These are phyloP conservation scores for Drosophila rubida DNA, from an alignment of 2,888 invertebrate genomes.

Conservation along the genomic window DNA sequence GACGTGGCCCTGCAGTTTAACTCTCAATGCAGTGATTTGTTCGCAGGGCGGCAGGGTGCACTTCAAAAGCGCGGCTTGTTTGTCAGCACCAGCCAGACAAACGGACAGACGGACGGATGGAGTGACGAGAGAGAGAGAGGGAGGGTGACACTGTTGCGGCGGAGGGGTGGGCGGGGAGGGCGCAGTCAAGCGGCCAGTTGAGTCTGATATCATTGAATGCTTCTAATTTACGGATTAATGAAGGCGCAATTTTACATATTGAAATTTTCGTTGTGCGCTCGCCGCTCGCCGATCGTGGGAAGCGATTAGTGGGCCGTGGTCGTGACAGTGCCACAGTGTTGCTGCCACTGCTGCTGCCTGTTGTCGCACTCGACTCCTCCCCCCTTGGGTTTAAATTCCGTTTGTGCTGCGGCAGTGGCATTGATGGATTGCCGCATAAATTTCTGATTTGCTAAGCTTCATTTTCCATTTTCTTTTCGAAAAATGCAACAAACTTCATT, in stretches of 20 bases:
- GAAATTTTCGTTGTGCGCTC: constrained; percentile 52
- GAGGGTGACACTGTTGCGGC: constrained; percentile 2
- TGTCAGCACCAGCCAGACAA: constrained; percentile 61
- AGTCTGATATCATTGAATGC: constrained; percentile 67
- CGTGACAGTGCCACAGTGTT: constrained; percentile 15
- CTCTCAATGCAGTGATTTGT: constrained; percentile 49
- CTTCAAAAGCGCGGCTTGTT: constrained; percentile 62
- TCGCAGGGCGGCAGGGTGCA: constrained; percentile 65
- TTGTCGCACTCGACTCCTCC: too few species aligned
- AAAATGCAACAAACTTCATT: constrained; percentile 52
- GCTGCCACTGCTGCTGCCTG: neutral
- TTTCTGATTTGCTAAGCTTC: constrained; percentile 73
- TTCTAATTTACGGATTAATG: constrained; percentile 82
- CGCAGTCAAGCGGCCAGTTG: constrained; percentile 40
- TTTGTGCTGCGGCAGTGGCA: constrained; percentile 44
- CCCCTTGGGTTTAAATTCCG: constrained; percentile 30
- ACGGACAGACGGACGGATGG: constrained; percentile 1
- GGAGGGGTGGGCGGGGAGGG: neutral
- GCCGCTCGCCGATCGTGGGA: constrained; percentile 76
- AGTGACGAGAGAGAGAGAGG: neutral
- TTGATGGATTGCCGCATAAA: constrained; percentile 77
- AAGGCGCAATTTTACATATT: constrained; percentile 80
- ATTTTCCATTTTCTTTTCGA: constrained; percentile 50
- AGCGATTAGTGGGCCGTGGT: constrained; percentile 69
- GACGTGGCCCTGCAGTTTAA: constrained; percentile 47